Evolutionary conservation across 2,113 vertebrate genomes (phyloP).

Genomic region (Cinclus cinclus): DNA sequence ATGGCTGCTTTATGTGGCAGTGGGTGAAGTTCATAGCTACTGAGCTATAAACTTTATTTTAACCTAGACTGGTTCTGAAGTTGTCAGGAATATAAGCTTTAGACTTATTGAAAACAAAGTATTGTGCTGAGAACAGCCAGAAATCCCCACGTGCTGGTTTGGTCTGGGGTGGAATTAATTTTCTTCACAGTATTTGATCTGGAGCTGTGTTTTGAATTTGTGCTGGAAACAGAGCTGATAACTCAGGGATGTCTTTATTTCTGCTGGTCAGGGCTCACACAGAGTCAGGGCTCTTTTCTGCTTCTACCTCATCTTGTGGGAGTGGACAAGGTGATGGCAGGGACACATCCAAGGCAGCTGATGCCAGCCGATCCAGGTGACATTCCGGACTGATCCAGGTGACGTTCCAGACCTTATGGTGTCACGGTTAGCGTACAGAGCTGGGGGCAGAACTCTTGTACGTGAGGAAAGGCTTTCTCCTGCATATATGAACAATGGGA

Average conservation of each 20-base stretch:
- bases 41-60: not conserved
- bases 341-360: not conserved
- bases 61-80: not conserved
- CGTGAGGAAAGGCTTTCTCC: not conserved
- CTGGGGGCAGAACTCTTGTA: not conserved
- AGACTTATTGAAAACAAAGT: not conserved
- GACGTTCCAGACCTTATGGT: rapidly evolving
- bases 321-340: not conserved
- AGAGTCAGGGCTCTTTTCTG: not conserved
- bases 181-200: not conserved
- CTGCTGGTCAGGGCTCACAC: not conserved
- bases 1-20: not conserved
- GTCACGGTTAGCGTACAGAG: not conserved
- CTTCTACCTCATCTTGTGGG: not conserved
- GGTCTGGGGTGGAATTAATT: not conserved
- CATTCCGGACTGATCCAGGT: not conserved
- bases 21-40: not conserved
- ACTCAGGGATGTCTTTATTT: not conserved
- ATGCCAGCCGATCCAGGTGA: not conserved
- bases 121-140: not conserved
- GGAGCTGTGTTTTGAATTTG: not conserved
- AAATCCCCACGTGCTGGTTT: not conserved
- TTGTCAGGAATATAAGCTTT: not conserved
- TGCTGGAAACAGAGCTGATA: not conserved
- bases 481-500: not conserved